These are phyloP conservation scores for Pinctada fucata DNA, from an alignment of 2,888 invertebrate genomes.

Conservation along the genomic window DNA sequence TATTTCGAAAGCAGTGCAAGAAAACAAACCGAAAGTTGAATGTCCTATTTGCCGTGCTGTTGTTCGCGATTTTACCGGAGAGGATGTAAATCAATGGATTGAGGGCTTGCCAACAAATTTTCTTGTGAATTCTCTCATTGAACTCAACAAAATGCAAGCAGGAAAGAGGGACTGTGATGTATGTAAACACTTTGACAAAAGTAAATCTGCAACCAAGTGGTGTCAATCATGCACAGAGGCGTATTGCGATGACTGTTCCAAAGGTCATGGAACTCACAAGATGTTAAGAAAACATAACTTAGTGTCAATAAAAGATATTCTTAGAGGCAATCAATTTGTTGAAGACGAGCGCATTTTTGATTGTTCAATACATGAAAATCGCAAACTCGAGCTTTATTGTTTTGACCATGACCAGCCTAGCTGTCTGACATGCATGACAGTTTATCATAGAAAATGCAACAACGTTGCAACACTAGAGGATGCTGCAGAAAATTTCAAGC, in stretches of 20 bases:
- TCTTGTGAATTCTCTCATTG: neutral
- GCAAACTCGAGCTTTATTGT: slow-evolving; percentile 7
- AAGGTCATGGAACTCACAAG: too few relatives aligned
- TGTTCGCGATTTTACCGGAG: neutral
- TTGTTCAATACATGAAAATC: neutral
- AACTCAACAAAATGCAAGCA: slow-evolving; percentile 1
- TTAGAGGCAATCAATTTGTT: too few relatives aligned
- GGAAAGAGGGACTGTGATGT: neutral
- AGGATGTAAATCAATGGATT: too few relatives aligned
- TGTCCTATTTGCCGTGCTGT: neutral
- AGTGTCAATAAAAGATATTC: too few relatives aligned
- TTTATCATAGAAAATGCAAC: slow-evolving; percentile 11
- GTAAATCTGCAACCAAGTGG: neutral
- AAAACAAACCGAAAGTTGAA: neutral
- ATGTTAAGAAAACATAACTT: too few relatives aligned
- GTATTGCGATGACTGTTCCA: too few relatives aligned
- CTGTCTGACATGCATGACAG: slow-evolving; percentile 2
- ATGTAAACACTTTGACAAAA: neutral
- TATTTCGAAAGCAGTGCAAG: neutral
- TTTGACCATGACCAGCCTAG: slow-evolving; percentile 10
- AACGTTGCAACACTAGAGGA: neutral
- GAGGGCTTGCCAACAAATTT: neutral
- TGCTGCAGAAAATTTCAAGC: neutral
- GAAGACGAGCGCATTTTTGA: too few relatives aligned
- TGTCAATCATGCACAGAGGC: too few relatives aligned